Evolutionary conservation across 2,797 vertebrate species (phyloP), one percentile per base, ranked within the genome.

Genomic region (Falco naumanni): DNA sequence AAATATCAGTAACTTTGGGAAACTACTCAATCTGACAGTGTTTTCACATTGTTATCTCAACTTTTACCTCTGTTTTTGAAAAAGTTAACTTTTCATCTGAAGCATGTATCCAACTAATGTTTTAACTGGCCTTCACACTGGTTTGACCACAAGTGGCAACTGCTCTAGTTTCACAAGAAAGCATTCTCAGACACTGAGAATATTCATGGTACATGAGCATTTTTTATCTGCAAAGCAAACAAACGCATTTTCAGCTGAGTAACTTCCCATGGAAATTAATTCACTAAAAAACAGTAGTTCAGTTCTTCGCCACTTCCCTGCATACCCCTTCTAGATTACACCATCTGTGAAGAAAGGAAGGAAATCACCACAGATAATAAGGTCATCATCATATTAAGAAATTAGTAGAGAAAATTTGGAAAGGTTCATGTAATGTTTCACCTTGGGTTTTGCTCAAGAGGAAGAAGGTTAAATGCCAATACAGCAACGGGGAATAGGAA

Each of bases 261-360:
- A 95, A 95, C 76, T 93, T 96, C 89, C 80, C 77, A 76, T 84
- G 41, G 83, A 91, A 91, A 84, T 76, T 34, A 91, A 95, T 86
- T 95, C 77, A 93, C 69, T 87, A 34, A 95, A 95, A 22, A 88
- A 63, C 47, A 69, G 69, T 19, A 88, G 84, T 74, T 85, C 75
- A 66, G 79, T 69, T 92, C 65, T 91, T 84, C 39, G 43, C 37
- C 87, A 72, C 77, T 91, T 91, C 59, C 72, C 80, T 57, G 18
- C 1, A 9, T 66, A 33, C 59, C 83, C 59, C 61, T 88, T 94
- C 57, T 41, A 81, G 80, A 79, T 95, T 95, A 78, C 89, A 84
- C 69, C 85, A 95, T 79, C 70, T 94, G 54, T 76, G 51, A 91
- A 89, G 82, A 92, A 91, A 94, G 74, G 89, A 95, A 94, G 94